Evolutionary conservation across 2,797 vertebrate species (phyloP).

Genomic region (Alfaro cultratus): DNA sequence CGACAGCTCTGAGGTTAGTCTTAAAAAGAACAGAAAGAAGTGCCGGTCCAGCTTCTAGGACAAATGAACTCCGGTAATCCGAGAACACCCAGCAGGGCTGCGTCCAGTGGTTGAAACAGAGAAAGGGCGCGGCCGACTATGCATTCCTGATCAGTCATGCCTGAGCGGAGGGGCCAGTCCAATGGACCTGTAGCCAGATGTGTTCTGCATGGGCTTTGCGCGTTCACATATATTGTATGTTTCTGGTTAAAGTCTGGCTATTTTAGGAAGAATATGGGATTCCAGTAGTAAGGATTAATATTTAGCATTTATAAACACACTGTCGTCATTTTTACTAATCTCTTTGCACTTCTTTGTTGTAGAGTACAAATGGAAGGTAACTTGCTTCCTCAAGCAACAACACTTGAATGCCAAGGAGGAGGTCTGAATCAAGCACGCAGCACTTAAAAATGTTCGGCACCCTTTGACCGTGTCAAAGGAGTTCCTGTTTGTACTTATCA

Average conservation of each 20-base stretch:
- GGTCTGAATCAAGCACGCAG: not conserved
- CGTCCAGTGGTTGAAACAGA: slow-evolving; percentile 64
- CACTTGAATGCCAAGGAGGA: slow-evolving; percentile 4
- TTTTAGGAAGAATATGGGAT: not conserved
- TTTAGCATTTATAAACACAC: not conserved
- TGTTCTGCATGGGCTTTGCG: slow-evolving; percentile 41
- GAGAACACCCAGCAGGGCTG: slow-evolving; percentile 62
- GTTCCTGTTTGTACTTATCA: slow-evolving; percentile 2
- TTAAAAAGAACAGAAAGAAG: slow-evolving; percentile 65
- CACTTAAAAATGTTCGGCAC: not conserved
- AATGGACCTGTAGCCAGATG: slow-evolving; percentile 70
- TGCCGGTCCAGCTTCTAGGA: slow-evolving; percentile 54
- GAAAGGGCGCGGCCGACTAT: slow-evolving; percentile 66
- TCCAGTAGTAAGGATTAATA: not conserved
- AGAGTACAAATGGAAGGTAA: not conserved
- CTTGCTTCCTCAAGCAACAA: not conserved
- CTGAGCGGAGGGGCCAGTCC: slow-evolving; percentile 58
- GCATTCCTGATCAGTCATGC: slow-evolving; percentile 78
- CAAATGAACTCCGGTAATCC: slow-evolving; percentile 69
- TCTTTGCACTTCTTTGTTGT: not conserved
- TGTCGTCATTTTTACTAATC: not conserved
- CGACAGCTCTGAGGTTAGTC: not conserved
- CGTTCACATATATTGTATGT: slow-evolving; percentile 24
- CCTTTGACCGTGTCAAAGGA: not conserved
- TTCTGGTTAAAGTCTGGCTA: slow-evolving; percentile 15